A percentile compares a stretch with the other conserved stretches of the same genome.
Evolutionary conservation across 2,888 invertebrate species (phyloP).

Genomic region (Elysia crispata): DNA sequence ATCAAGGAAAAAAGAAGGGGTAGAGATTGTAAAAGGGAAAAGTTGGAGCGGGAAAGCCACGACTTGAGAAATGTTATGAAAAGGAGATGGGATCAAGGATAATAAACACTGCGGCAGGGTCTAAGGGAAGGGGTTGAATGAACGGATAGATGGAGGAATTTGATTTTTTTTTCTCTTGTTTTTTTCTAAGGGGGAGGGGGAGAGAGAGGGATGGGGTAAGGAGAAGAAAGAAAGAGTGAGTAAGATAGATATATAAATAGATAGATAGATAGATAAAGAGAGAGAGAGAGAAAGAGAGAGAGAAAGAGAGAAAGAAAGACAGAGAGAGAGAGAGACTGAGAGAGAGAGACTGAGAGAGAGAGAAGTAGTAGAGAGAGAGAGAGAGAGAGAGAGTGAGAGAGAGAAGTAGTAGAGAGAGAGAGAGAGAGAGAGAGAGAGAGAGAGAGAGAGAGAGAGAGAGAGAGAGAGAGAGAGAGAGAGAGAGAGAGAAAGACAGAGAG

Average conservation of each 20-base stretch:
- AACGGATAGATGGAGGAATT: no score
- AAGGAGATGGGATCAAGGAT: not conserved
- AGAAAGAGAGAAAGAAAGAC: not conserved
- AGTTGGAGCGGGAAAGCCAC: no score
- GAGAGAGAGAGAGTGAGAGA: not conserved
- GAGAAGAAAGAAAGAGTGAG: no score
- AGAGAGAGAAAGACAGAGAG: not conserved
- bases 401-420: not conserved
- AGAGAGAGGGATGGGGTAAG: no score
- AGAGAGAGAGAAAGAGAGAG: not conserved
- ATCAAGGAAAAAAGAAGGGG: no score
- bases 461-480: not conserved
- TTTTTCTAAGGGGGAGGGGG: no score
- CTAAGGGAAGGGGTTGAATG: no score
- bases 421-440: slow-evolving; percentile 25
- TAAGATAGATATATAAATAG: no score
- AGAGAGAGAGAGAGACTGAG: not conserved
- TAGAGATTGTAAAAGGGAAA: not conserved
- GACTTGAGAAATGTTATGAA: not conserved
- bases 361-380: not conserved
- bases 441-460: no score
- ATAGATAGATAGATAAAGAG: no score
- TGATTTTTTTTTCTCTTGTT: no score
- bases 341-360: not conserved
- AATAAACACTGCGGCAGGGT: no score